Percentiles rank a stretch among this genome's conserved stretches.
Evolutionary conservation across 2,888 invertebrate genomes (phyloP).

Genomic region (Troilus luridus): DNA sequence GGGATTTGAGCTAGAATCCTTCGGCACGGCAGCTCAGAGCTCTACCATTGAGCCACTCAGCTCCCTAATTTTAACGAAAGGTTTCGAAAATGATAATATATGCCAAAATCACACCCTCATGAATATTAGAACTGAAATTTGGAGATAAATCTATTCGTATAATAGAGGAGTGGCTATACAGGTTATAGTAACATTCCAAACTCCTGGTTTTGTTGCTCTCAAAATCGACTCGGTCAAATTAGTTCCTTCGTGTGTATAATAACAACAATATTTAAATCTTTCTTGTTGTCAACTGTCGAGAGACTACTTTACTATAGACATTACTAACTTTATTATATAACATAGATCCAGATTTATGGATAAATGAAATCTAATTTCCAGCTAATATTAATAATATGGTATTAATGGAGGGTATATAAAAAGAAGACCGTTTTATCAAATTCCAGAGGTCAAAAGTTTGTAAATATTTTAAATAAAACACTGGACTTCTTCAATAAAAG

Average conservation of each 20-base stretch:
- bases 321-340: neutral
- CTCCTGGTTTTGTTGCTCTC: neutral
- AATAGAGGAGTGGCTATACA: neutral
- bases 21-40: no score
- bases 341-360: neutral
- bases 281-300: neutral
- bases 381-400: no score
- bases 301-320: no score
- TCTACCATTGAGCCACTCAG: no score
- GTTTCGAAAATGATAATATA: neutral
- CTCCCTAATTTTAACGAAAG: neutral
- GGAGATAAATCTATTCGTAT: neutral
- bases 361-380: no score
- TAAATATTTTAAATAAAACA: no score
- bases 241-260: neutral
- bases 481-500: no score
- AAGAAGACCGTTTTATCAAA: no score
- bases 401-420: no score
- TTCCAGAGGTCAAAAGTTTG: no score
- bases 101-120: neutral
- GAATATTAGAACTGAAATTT: neutral
- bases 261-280: neutral
- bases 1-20: no score
- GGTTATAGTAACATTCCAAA: neutral
- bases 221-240: neutral